phyloP scores from a whole-genome alignment of 2,797 vertebrate genomes.

The Amniataba percoides region DNA sequence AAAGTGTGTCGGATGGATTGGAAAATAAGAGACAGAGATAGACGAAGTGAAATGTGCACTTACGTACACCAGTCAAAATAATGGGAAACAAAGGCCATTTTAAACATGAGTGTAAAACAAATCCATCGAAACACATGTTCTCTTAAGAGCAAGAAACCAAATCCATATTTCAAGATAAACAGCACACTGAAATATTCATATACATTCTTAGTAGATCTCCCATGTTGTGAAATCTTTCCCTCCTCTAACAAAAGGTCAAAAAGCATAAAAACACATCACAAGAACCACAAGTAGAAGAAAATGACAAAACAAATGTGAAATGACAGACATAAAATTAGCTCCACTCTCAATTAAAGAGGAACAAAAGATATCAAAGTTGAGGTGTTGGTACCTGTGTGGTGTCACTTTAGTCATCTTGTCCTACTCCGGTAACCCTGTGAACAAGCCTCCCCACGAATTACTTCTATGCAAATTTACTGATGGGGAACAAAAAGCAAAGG shows the following conservation, averaged over 20 bases:
- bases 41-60: constrained; percentile 20
- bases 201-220: not conserved
- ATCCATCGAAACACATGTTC: not conserved
- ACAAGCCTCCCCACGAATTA: constrained; percentile 52
- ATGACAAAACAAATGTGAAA: not conserved
- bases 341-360: constrained; percentile 11
- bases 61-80: constrained; percentile 4
- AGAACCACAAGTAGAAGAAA: constrained; percentile 5
- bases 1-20: constrained; percentile 28
- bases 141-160: constrained; percentile 11
- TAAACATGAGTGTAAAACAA: constrained; percentile 27
- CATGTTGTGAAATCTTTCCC: constrained; percentile 11
- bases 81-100: constrained; percentile 18
- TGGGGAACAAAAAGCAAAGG: constrained; percentile 47
- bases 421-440: constrained; percentile 37
- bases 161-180: constrained; percentile 4
- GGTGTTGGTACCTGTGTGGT: constrained; percentile 8
- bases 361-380: not conserved
- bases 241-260: constrained; percentile 24
- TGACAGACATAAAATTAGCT: constrained; percentile 4
- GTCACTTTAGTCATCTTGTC: constrained; percentile 20
- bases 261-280: not conserved
- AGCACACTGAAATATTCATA: constrained; percentile 2
- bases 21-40: constrained; percentile 22
- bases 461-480: constrained; percentile 64